phyloP scores from a whole-genome alignment of 1,140 invertebrate genomes.

The Cyphomyrmex costatus region DNA sequence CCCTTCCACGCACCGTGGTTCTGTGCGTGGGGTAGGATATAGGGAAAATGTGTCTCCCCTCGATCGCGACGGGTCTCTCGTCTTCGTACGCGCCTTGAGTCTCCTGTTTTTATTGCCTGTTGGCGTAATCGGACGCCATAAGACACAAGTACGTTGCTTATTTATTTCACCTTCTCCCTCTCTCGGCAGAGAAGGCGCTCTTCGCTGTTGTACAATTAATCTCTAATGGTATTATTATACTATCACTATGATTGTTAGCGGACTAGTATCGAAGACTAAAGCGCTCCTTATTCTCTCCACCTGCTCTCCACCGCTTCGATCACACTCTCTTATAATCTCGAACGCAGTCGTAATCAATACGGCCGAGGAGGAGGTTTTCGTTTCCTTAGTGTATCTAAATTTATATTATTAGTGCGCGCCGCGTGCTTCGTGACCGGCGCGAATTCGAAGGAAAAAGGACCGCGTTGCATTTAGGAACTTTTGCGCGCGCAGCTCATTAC shows the following conservation, averaged over 20 bases:
- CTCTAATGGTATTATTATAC: slow-evolving; percentile 62
- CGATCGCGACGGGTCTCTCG: slow-evolving; percentile 30
- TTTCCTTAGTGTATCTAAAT: slow-evolving; percentile 55
- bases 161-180: slow-evolving; percentile 54
- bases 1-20: slow-evolving; percentile 33
- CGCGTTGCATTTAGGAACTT: slow-evolving; percentile 85
- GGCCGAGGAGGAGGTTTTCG: slow-evolving; percentile 47
- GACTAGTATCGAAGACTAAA: slow-evolving; percentile 65
- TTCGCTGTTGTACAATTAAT: slow-evolving; percentile 61
- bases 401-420: slow-evolving; percentile 59
- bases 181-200: slow-evolving; percentile 47
- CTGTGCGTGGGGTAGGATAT: background rate
- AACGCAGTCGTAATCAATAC: slow-evolving; percentile 48
- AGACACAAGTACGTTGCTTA: slow-evolving; percentile 77
- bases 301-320: slow-evolving; percentile 23
- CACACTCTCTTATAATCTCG: slow-evolving; percentile 52
- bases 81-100: slow-evolving; percentile 54
- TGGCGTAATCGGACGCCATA: slow-evolving; percentile 71
- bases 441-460: slow-evolving; percentile 69
- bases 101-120: slow-evolving; percentile 67
- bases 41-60: background rate
- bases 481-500: slow-evolving; percentile 86
- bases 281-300: slow-evolving; percentile 45
- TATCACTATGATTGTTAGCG: slow-evolving; percentile 74
- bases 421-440: slow-evolving; percentile 53